These are phyloP conservation scores for Drosophila paranaensis DNA, from an alignment of 2,888 invertebrate species.

Conservation along the genomic window DNA sequence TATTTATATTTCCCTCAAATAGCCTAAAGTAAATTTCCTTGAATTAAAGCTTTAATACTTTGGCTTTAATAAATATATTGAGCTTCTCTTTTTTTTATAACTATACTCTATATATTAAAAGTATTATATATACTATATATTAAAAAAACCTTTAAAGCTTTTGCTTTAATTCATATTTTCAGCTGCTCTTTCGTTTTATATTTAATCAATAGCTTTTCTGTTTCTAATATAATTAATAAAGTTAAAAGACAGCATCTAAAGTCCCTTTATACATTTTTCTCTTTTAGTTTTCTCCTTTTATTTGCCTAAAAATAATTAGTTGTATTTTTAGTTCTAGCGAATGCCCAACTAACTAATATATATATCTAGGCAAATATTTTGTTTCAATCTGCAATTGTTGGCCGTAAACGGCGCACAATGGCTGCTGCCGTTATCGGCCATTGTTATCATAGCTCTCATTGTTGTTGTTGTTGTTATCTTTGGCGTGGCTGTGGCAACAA, in stretches of 20 bases:
- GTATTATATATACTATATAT: too few species aligned
- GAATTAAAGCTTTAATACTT: too few species aligned
- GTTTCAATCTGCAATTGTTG: conserved; percentile 63
- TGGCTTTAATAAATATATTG: too few species aligned
- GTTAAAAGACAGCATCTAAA: not conserved
- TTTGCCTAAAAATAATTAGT: not conserved
- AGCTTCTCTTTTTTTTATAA: too few species aligned
- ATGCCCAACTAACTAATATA: conserved; percentile 5
- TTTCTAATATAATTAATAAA: not conserved
- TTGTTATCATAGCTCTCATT: conserved; percentile 23
- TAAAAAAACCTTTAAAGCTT: too few species aligned
- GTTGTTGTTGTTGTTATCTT: conserved; percentile 31
- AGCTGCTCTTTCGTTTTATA: too few species aligned
- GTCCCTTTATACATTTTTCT: not conserved
- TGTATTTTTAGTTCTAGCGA: not conserved
- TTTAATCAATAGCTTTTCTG: not conserved
- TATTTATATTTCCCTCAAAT: too few species aligned
- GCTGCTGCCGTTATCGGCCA: conserved; percentile 30
- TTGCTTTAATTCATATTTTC: too few species aligned
- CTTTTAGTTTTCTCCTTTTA: not conserved
- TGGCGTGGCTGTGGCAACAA: conserved; percentile 30
- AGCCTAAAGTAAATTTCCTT: too few species aligned
- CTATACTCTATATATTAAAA: too few species aligned
- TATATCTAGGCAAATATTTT: conserved; percentile 44
- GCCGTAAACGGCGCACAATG: conserved; percentile 49